phyloP scores from a whole-genome alignment of 2,113 vertebrate genomes.

The Scolopax mira region DNA sequence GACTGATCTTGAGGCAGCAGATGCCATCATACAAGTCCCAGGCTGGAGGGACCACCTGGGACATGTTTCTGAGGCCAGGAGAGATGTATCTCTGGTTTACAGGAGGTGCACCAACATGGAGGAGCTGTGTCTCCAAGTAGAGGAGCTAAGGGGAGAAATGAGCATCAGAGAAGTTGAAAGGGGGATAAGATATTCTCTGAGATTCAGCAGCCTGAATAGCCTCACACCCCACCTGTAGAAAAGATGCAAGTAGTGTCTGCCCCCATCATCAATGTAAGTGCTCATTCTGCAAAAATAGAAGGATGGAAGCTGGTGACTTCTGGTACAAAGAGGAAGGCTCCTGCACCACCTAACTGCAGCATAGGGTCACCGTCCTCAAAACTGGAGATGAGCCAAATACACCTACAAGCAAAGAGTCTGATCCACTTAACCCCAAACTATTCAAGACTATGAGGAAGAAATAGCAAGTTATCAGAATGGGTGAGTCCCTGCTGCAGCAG shows the following conservation, averaged over 20 bases:
- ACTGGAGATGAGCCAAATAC: neutral
- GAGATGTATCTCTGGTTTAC: neutral
- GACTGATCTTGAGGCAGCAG: neutral
- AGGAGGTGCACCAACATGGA: rapidly evolving
- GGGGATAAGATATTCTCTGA: neutral
- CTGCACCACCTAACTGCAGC: neutral
- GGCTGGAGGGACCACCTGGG: neutral
- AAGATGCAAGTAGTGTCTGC: rapidly evolving
- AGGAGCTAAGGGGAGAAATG: neutral
- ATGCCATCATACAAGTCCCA: neutral
- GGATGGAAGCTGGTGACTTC: neutral
- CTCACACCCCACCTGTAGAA: neutral
- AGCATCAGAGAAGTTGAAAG: neutral
- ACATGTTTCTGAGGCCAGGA: neutral
- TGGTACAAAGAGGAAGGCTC: neutral
- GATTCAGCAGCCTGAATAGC: neutral
- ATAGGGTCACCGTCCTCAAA: neutral
- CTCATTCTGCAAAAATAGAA: neutral
- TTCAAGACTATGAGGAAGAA: neutral
- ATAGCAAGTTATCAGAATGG: neutral
- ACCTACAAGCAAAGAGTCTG: neutral
- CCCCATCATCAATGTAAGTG: neutral
- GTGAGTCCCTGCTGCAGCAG: neutral
- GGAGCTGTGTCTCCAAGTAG: rapidly evolving
- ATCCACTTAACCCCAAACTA: neutral